These are phyloP conservation scores for Brachypteracias leptosomus DNA, from an alignment of 2,113 vertebrate species.

Conservation along the genomic window DNA sequence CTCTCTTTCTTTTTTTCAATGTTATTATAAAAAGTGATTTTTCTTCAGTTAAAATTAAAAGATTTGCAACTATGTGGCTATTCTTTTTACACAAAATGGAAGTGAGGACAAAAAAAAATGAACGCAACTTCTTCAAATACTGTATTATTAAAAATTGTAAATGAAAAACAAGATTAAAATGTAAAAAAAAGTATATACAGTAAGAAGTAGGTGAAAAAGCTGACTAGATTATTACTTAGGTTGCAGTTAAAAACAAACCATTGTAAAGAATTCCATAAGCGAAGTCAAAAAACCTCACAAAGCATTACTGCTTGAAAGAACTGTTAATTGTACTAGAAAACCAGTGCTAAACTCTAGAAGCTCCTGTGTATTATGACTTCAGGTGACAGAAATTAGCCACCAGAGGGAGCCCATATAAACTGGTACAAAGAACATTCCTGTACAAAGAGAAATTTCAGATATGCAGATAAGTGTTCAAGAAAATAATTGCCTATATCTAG, in stretches of 20 bases:
- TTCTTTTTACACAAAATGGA: neutral
- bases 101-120: neutral
- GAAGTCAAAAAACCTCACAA: neutral
- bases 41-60: neutral
- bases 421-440: neutral
- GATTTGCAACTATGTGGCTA: neutral
- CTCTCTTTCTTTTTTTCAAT: neutral
- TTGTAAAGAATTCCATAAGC: neutral
- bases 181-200: neutral
- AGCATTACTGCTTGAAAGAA: neutral
- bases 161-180: neutral
- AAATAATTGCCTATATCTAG: neutral
- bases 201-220: neutral
- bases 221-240: neutral
- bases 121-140: neutral
- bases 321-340: neutral
- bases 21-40: neutral
- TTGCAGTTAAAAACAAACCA: neutral
- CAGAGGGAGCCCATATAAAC: constrained; percentile 37
- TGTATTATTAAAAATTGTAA: neutral
- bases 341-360: neutral
- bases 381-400: neutral
- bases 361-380: rapidly evolving
- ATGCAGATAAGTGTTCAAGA: neutral
- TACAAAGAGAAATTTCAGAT: neutral